phyloP scores from a whole-genome alignment of 2,888 invertebrate species.

The Reticulitermes lucifugus region DNA sequence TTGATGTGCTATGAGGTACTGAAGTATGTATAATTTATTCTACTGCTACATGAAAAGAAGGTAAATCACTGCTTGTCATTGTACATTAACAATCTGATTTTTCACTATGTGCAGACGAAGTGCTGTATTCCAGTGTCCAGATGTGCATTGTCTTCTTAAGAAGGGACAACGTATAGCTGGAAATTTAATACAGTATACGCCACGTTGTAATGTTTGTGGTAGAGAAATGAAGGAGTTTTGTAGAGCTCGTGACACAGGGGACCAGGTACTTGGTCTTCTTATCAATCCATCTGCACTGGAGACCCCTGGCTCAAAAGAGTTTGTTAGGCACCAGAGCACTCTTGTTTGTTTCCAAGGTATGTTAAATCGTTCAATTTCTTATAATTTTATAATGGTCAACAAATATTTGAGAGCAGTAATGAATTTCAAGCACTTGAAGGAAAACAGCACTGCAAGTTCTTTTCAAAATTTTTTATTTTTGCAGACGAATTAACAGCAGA shows the following conservation, averaged over 20 bases:
- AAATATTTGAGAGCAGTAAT: too few relatives aligned
- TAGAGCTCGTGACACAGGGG: conserved; percentile 42
- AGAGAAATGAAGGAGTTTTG: conserved; percentile 28
- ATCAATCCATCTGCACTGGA: conserved; percentile 16
- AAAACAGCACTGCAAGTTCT: not conserved
- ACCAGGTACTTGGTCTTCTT: conserved; percentile 42
- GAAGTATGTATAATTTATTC: too few relatives aligned
- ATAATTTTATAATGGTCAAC: too few relatives aligned
- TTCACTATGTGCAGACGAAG: conserved; percentile 36
- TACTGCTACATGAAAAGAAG: too few relatives aligned
- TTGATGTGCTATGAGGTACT: too few relatives aligned
- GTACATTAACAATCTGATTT: too few relatives aligned
- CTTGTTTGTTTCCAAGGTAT: conserved; percentile 44
- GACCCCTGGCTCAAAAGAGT: not conserved
- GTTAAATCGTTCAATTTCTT: too few relatives aligned
- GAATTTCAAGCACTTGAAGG: too few relatives aligned
- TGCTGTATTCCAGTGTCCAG: conserved; percentile 36
- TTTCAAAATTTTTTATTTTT: not conserved
- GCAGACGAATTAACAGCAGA: conserved; percentile 53
- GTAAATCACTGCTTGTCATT: too few relatives aligned
- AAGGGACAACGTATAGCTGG: conserved; percentile 1
- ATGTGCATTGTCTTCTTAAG: not conserved
- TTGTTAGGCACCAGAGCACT: not conserved
- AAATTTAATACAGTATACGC: not conserved
- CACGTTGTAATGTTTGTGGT: conserved; percentile 29